Conservation (phyloP, 2,113 vertebrate species). For the Azemiops feae region DNA sequence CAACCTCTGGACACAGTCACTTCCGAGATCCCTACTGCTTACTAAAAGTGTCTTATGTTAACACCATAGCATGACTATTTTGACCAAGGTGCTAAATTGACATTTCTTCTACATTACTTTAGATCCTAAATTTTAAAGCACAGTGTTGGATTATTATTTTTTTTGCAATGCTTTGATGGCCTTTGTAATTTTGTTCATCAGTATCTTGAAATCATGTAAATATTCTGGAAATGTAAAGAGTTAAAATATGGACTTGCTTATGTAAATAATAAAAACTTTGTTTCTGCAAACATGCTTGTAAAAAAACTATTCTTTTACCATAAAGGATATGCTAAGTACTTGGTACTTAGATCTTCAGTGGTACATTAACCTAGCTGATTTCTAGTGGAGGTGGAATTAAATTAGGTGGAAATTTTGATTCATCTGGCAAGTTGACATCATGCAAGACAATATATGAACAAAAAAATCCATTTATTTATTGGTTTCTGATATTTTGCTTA, state of each 20-base stretch:
- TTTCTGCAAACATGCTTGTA: conserved; percentile 67
- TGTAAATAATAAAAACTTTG: conserved; percentile 73
- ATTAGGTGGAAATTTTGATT: neutral
- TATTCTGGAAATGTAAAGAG: conserved; percentile 73
- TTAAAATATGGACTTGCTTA: conserved; percentile 63
- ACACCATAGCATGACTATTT: conserved; percentile 70
- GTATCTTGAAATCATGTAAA: conserved; percentile 70
- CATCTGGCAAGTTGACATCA: neutral
- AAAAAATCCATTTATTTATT: neutral
- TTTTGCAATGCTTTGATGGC: conserved; percentile 68
- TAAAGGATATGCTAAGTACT: neutral
- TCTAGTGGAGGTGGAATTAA: neutral
- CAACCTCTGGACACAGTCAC: conserved; percentile 83
- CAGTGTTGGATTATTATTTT: conserved; percentile 61
- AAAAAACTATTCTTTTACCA: conserved; percentile 29
- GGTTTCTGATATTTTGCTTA: neutral
- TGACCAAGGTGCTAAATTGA: conserved; percentile 71
- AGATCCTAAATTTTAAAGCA: conserved; percentile 71
- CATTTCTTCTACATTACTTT: conserved; percentile 66
- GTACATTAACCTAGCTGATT: neutral
- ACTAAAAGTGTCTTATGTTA: conserved; percentile 64
- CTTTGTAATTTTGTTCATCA: conserved; percentile 62
- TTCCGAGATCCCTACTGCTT: conserved; percentile 73
- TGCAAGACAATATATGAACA: neutral
- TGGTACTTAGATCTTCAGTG: neutral